Base-by-base conservation (phyloP, 2,797 vertebrate species). In the Lepidocolaptes lacrymiger region DNA sequence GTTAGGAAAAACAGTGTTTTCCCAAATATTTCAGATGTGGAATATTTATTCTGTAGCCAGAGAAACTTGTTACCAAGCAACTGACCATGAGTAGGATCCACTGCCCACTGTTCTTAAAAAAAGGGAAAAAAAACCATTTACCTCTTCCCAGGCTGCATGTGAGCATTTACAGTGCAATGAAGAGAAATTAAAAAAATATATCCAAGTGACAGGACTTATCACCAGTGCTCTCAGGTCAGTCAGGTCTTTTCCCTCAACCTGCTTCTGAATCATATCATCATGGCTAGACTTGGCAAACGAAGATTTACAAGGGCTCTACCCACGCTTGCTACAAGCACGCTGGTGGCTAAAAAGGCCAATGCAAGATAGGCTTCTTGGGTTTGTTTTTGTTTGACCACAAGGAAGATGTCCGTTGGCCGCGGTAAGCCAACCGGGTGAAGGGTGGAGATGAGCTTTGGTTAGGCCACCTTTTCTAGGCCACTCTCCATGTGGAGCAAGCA, bases 21-120 rank as follows among this genome's bases (percentile, higher is more conserved):
- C 93, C 94, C 86, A 93, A 80, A 85, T 95, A 95, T 94, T 97
- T 97, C 88, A 92, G 71, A 93, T 58, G 88, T 95, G 93, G 94
- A 96, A 93, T 95, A 95, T 93, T 93, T 96, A 95, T 94, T 95
- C 87, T 92, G 86, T 88, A 94, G 95, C 96, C 96, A 95, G 81
- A 96, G 78, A 94, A 95, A 88, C 90, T 94, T 95, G 90, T 94
- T 93, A 64, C 96, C 88, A 85, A 85, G 96, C 90, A 89, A 96
- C 96, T 88, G 96, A 94, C 86, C 88, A 85, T 85, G 86, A 87
- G 64, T 46, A 72, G 61, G 64, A 74, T 91, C 52, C 0, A 0
- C 77, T 96, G 96, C 93, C 94, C 95, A 77, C 88, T 93, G 69
- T 83, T 76, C 55, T 85, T 51, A 43, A 69, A 86, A 91, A 91